These are phyloP conservation scores for Gambusia affinis DNA, from an alignment of 2,113 vertebrate genomes.

Conservation along the genomic window DNA sequence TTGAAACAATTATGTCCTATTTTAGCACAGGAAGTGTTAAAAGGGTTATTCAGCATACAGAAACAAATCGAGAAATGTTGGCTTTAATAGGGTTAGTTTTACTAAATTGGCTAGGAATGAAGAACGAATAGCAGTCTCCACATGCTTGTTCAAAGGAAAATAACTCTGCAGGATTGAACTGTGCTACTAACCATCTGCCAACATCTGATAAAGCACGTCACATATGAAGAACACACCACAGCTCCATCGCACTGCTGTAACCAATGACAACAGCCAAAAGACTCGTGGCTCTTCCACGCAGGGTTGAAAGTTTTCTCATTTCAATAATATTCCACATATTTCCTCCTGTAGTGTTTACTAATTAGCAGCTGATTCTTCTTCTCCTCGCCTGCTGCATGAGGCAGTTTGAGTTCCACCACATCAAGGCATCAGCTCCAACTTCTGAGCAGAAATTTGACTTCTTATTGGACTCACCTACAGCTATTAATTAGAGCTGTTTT, in stretches of 20 bases:
- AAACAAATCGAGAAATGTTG: background rate
- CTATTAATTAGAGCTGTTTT: conserved; percentile 49
- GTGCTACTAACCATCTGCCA: conserved; percentile 10
- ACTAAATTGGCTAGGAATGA: background rate
- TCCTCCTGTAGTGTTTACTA: conserved; percentile 31
- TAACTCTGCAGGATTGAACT: background rate
- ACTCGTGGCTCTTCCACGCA: background rate
- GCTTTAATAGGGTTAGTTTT: background rate
- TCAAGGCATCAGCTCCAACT: background rate
- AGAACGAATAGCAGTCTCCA: too few species aligned
- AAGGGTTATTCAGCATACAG: background rate
- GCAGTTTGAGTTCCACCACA: conserved; percentile 7
- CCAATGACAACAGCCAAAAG: conserved; percentile 12
- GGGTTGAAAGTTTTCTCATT: conserved; percentile 27
- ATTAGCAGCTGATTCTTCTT: conserved; percentile 28
- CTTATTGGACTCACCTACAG: conserved; percentile 52
- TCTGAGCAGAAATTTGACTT: conserved; percentile 28
- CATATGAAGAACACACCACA: background rate
- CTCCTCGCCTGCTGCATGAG: background rate
- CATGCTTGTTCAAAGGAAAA: background rate
- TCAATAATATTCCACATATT: conserved; percentile 9
- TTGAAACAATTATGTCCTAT: background rate
- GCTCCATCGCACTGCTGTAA: conserved; percentile 1
- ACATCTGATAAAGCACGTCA: background rate
- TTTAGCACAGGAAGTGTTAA: background rate